Evolutionary conservation across 2,888 invertebrate genomes (phyloP), one percentile per base, ranked within the genome.

Genomic region (Mamestra brassicae): DNA sequence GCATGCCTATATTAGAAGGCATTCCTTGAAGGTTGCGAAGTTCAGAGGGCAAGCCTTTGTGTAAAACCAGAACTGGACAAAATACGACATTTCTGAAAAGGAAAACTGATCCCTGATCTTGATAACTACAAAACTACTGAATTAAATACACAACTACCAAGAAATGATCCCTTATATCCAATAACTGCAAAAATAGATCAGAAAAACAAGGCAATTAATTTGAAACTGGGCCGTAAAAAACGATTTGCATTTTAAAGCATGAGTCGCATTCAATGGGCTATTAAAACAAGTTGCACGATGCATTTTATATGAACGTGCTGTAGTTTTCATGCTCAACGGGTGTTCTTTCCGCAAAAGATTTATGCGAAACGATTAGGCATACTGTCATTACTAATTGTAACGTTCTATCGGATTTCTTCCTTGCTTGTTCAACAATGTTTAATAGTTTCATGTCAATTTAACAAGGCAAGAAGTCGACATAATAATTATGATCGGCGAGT

Each of bases 331-430:
- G 60, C 69, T 55, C 47, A 71, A 58, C 70, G 52, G 54, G n/a
- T 65, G 65, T 61, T 68, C 36, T 68, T 82, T 83, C 74, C 83
- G 79, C 36, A 63, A 75, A 60, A 72, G 62, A 83, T 72, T 66
- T 75, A 65, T 55, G 62, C 7, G 70, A 70, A 83, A 64, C 69
- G 74, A 79, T 74, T 74, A 74, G 52, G 34, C 58, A 42, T 58
- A 76, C 66, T 57, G 66, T 77, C 77, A 45, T 17, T 42, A 47
- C 17, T 7, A 78, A 78, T 36, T 77, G 17, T 47, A 67, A 55
- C 34, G 73, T 69, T 76, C 52, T 62, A 57, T 61, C 36, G 52
- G 55, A 42, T 71, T n/a, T 57, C n/a, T 67, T 74, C 45, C 66
- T 66, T 65, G 50, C 47, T 17, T 58, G 38, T 55, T 45, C 57